Percentiles rank a stretch among this genome's conserved stretches.
Evolutionary conservation across 37 sponge, comb jelly and placozoan genomes (phyloP).

Genomic region (Haliclona indistincta): DNA sequence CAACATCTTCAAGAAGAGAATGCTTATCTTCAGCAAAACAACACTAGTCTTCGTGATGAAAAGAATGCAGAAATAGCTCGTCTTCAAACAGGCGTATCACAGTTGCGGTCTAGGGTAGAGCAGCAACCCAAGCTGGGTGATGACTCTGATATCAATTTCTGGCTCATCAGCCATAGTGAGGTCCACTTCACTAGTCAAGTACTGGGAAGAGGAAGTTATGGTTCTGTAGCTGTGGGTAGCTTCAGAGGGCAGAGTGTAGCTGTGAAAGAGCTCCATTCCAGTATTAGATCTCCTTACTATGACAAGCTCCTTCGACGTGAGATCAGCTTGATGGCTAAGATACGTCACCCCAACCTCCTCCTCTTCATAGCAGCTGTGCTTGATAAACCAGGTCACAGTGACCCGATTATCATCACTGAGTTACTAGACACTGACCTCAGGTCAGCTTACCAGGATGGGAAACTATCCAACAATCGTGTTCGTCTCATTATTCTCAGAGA

Average conservation of each 20-base stretch:
- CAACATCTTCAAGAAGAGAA: too few relatives aligned
- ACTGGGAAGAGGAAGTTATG: conserved; percentile 68
- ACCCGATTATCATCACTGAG: conserved; percentile 64
- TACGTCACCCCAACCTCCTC: conserved; percentile 69
- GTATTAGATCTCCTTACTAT: neutral
- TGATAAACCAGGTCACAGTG: conserved; percentile 11
- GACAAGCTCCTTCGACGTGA: conserved; percentile 45
- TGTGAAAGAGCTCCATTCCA: conserved; percentile 44
- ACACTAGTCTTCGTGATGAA: too few relatives aligned
- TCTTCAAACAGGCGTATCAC: too few relatives aligned
- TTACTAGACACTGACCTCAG: conserved; percentile 67
- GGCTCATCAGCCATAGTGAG: too few relatives aligned
- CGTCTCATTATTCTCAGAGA: conserved; percentile 39
- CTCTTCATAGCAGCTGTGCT: conserved; percentile 68
- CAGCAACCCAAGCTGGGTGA: too few relatives aligned
- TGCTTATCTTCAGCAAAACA: too few relatives aligned
- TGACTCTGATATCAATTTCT: too few relatives aligned
- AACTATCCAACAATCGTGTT: neutral
- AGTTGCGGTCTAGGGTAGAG: too few relatives aligned
- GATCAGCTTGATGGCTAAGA: conserved; percentile 29
- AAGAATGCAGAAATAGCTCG: too few relatives aligned
- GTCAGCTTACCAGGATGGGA: conserved; percentile 18
- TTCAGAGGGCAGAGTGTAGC: conserved; percentile 62
- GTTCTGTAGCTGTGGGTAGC: conserved; percentile 42
- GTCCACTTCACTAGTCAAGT: too few relatives aligned